Base-by-base conservation (phyloP, 2,888 invertebrate genomes). In the Epinotia demarniana region DNA sequence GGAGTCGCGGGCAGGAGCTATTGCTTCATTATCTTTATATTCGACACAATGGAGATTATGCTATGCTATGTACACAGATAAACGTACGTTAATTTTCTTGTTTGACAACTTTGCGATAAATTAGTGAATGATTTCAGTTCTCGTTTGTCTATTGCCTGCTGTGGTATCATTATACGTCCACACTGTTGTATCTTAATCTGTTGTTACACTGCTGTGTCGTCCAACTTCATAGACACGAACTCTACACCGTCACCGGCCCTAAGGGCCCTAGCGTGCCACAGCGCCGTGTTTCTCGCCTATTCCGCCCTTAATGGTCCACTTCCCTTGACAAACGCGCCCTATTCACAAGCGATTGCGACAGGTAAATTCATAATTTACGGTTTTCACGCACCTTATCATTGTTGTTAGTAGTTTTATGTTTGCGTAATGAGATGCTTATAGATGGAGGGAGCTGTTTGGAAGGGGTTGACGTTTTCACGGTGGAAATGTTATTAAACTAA, bases 311-410 rank as follows among this genome's bases (percentile, higher is more conserved):
- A 86, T 83, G 80, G 81, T 68, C 81, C 76, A 83, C 82, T 86
- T 86, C 85, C 85, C 80, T 78, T 78, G 82, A 83, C 83, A 84
- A 85, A 83, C 81, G 77, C 80, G 68, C 74, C 78, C 70, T 58
- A 74, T 69, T 46, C 62, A 53, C 27, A 33, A 13, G 39, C 19
- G 18, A 16, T 58, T 43, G 43, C 61, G 46, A 61, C 49, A 46
- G 61, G 49, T 16, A 55, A 57, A 57, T 74, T 57, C 57, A 53
- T 49, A 27, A 57, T 53, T 61, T 70, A 53, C 39, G 53, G 64
- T 27, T 12, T 57, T 74, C 64, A 75, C 70, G 74, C 74, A 61
- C 23, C 12, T n/a, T 23, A 23, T 62, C 18, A 68, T 46, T 69
- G 23, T 74, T 63, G 63, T 63, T 39, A 58, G 12, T 68, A n/a